Evolutionary conservation across 2,113 vertebrate species (phyloP).

Genomic region (Campylomormyrus tamandua): DNA sequence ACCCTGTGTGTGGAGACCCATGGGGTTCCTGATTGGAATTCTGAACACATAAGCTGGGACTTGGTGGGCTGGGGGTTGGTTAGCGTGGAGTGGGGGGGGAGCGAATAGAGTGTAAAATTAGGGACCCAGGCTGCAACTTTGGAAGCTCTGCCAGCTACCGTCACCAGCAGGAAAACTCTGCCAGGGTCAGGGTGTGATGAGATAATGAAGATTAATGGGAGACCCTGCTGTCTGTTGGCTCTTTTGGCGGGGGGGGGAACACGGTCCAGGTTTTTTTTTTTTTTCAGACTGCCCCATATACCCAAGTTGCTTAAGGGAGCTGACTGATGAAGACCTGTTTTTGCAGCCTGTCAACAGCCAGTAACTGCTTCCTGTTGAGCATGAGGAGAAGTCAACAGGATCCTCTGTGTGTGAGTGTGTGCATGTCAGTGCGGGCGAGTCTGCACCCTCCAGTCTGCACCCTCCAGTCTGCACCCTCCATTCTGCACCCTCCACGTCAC

Average conservation of each 20-base stretch:
- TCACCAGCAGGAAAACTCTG: background rate
- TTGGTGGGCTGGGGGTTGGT: background rate
- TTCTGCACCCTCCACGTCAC: background rate
- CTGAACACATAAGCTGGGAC: background rate
- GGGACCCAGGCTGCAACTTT: background rate
- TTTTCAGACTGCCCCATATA: background rate
- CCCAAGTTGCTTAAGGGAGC: background rate
- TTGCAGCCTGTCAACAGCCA: background rate
- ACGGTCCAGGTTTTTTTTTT: background rate
- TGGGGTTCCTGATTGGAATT: background rate
- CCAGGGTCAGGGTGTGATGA: background rate
- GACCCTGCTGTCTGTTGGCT: background rate
- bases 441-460: background rate
- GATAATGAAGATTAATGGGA: constrained; percentile 4
- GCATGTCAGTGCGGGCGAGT: background rate
- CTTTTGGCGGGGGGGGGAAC: background rate
- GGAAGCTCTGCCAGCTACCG: background rate
- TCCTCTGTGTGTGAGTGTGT: background rate
- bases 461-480: background rate
- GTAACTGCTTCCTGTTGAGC: background rate
- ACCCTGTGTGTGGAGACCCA: background rate
- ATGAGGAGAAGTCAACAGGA: background rate
- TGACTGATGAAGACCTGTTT: background rate
- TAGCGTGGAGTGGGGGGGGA: background rate
- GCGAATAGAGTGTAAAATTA: background rate